A percentile compares a stretch with the other conserved stretches of the same genome.
Evolutionary conservation across 2,797 vertebrate species (phyloP).

Genomic region (Picus viridis): DNA sequence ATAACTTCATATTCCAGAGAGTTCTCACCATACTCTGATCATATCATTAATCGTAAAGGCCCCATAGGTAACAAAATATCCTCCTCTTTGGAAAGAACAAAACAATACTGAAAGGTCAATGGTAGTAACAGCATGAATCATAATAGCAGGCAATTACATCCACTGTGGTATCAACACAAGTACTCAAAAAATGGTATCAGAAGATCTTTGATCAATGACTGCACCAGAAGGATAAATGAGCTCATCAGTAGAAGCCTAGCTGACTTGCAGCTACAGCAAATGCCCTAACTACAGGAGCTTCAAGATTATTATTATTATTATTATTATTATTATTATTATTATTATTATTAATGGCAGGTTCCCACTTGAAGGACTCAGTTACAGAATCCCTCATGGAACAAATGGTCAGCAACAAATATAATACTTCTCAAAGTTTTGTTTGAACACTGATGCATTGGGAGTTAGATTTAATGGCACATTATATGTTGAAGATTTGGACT

Average conservation of each 20-base stretch:
- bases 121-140: constrained; percentile 11
- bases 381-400: not conserved
- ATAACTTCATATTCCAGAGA: not conserved
- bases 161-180: not conserved
- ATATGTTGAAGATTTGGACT: not conserved
- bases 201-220: not conserved
- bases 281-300: not conserved
- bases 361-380: not conserved
- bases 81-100: not conserved
- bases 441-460: not conserved
- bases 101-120: not conserved
- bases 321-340: not conserved
- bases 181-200: not conserved
- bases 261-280: not conserved
- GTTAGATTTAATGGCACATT: not conserved
- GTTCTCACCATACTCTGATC: not conserved
- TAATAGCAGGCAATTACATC: not conserved
- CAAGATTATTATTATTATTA: not conserved
- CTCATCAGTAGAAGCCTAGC: not conserved
- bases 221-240: not conserved
- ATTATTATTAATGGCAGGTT: not conserved
- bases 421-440: not conserved
- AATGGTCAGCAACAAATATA: not conserved
- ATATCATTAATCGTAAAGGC: not conserved
- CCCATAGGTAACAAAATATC: not conserved